Evolutionary conservation across 2,113 vertebrate species (phyloP).

Genomic region (Tetrao urogallus): DNA sequence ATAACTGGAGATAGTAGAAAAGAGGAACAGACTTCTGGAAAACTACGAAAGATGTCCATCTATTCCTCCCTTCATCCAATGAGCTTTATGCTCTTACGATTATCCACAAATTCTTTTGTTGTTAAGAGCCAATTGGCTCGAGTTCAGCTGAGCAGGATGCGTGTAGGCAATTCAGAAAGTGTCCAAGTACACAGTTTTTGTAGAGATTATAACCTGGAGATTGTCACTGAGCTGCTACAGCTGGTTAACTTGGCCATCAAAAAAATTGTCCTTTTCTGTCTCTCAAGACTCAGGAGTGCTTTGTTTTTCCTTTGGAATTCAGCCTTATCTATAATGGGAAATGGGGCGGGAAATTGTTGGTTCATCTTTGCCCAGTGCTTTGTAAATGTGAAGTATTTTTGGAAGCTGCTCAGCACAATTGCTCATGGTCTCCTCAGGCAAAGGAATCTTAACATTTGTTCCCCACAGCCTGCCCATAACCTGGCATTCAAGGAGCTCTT

Average conservation of each 20-base stretch:
- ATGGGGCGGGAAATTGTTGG: background rate
- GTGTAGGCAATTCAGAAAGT: background rate
- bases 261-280: background rate
- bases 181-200: background rate
- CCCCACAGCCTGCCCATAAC: background rate
- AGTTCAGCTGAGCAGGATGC: background rate
- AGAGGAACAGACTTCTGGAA: background rate
- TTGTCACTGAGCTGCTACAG: background rate
- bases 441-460: background rate
- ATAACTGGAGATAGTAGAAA: background rate
- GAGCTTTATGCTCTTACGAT: background rate
- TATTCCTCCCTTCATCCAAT: background rate
- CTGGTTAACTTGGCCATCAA: background rate
- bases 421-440: background rate
- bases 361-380: background rate
- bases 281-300: background rate
- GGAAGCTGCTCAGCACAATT: background rate
- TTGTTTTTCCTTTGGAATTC: background rate
- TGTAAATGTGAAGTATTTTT: background rate
- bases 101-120: background rate
- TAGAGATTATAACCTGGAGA: background rate
- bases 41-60: background rate
- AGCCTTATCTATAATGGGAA: background rate
- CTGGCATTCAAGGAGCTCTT: background rate
- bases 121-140: background rate